These are phyloP conservation scores for Peribatodes rhomboidaria DNA, from an alignment of 2,888 invertebrate species.

Conservation along the genomic window DNA sequence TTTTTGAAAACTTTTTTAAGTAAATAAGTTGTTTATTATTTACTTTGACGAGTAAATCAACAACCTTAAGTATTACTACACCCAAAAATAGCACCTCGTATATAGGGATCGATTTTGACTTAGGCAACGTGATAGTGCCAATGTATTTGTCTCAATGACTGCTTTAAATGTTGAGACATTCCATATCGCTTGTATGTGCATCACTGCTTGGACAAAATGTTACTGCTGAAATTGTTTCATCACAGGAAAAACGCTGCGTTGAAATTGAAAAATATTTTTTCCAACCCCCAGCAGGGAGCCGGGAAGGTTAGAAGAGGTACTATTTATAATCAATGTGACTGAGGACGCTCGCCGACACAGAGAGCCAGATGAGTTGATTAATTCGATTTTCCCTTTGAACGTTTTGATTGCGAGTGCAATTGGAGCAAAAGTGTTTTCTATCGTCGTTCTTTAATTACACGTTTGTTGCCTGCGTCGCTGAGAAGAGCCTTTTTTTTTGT, in stretches of 20 bases:
- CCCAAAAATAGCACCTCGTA: no score
- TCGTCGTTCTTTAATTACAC: slow-evolving; percentile 54
- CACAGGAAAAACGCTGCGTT: neutral
- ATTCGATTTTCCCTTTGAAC: slow-evolving; percentile 76
- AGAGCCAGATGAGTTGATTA: slow-evolving; percentile 76
- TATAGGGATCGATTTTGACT: no score
- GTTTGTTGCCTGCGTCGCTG: slow-evolving; percentile 27
- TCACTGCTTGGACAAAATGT: no score
- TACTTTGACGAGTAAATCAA: no score
- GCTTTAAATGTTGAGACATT: neutral
- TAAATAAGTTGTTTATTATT: no score
- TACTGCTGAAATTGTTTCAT: neutral
- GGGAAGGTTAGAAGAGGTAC: slow-evolving; percentile 36
- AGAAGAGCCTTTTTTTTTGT: neutral
- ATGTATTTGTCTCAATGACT: no score
- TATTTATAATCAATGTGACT: slow-evolving; percentile 67
- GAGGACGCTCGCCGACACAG: slow-evolving; percentile 68
- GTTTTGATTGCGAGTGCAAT: slow-evolving; percentile 74
- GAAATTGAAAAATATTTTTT: slow-evolving; percentile 20
- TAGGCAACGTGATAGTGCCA: no score
- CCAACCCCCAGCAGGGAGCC: slow-evolving; percentile 23
- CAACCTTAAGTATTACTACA: no score
- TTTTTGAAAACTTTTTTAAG: no score
- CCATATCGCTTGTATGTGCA: no score
- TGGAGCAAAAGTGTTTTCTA: slow-evolving; percentile 65